phyloP scores from a whole-genome alignment of 2,113 vertebrate species.

The Lates calcarifer region DNA sequence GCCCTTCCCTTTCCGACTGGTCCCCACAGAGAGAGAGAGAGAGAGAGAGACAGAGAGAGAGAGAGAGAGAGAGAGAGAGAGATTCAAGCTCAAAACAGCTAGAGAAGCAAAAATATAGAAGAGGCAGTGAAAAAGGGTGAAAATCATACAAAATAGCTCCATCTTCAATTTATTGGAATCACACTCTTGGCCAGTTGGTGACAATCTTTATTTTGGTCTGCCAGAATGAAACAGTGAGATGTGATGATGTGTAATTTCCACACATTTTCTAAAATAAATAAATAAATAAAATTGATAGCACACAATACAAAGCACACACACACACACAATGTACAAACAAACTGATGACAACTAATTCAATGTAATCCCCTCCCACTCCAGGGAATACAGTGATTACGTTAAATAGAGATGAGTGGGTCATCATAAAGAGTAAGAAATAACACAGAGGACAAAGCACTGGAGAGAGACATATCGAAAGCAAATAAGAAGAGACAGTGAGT shows the following conservation, averaged over 20 bases:
- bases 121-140: neutral
- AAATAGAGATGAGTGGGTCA: neutral
- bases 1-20: constrained; percentile 73
- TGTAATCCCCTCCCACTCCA: neutral
- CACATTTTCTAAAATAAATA: neutral
- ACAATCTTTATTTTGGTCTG: neutral
- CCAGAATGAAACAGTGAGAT: neutral
- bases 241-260: neutral
- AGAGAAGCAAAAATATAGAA: neutral
- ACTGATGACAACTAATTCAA: neutral
- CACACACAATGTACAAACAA: constrained; percentile 2
- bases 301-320: too few relatives aligned
- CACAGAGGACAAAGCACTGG: neutral
- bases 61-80: constrained; percentile 6
- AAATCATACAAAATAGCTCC: neutral
- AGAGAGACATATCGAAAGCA: constrained; percentile 1
- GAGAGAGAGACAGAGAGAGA: neutral
- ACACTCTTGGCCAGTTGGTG: too few relatives aligned
- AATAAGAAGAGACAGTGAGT: constrained; percentile 31
- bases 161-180: neutral
- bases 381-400: neutral
- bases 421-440: neutral
- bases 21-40: constrained; percentile 18
- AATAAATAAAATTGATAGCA: too few relatives aligned
- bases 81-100: neutral